Conservation (phyloP, 1,140 invertebrate genomes). For the Drosophila pseudoobscura region DNA sequence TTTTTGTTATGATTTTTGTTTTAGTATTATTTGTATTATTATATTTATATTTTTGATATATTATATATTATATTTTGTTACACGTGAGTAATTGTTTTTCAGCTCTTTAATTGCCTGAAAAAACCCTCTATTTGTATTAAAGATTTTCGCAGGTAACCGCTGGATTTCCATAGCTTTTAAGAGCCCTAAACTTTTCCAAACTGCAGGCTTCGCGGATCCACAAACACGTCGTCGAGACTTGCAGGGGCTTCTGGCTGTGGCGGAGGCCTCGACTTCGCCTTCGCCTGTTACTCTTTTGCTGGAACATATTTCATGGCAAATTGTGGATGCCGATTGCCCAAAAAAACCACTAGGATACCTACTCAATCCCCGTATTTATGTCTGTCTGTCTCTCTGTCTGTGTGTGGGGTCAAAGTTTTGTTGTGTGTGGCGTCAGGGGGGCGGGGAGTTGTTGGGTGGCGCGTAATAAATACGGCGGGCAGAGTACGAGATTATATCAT, state of each 20-base stretch:
- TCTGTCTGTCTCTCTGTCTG: slow-evolving; percentile 17
- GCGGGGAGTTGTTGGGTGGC: slow-evolving; percentile 32
- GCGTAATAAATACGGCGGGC: slow-evolving; percentile 68
- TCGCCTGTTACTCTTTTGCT: background rate
- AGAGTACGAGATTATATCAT: slow-evolving; percentile 69
- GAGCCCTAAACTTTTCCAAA: background rate
- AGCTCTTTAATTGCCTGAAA: background rate
- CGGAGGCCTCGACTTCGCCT: too few species aligned
- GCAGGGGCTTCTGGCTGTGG: background rate
- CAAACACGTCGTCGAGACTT: background rate
- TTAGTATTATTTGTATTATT: too few species aligned
- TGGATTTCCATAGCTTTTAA: background rate
- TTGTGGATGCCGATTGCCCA: slow-evolving; percentile 24
- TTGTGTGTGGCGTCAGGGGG: too few species aligned
- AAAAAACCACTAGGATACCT: slow-evolving; percentile 9
- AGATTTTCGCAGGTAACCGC: too few species aligned
- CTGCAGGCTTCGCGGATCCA: background rate
- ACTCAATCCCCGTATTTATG: slow-evolving; percentile 12
- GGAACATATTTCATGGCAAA: slow-evolving; percentile 34
- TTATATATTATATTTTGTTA: too few species aligned
- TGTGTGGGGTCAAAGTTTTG: slow-evolving; percentile 1
- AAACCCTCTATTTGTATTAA: too few species aligned
- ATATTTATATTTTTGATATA: too few species aligned
- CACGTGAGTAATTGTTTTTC: background rate
- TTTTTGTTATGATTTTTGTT: too few species aligned